phyloP scores from a whole-genome alignment of 2,797 vertebrate genomes.

The Coendou prehensilis region DNA sequence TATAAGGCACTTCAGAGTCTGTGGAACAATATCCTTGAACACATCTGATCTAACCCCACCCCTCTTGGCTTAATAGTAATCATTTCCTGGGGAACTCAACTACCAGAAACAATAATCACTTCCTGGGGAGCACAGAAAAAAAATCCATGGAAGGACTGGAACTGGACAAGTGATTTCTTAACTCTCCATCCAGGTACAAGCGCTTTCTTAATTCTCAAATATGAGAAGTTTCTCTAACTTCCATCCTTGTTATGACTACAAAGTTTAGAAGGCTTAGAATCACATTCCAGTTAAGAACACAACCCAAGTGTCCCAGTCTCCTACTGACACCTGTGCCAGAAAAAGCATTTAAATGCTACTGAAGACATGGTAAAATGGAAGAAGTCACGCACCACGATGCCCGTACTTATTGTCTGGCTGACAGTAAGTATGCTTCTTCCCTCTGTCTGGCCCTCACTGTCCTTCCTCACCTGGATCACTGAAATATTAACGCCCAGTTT shows the following conservation, averaged over 20 bases:
- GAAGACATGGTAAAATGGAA: neutral
- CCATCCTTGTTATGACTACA: neutral
- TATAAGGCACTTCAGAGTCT: neutral
- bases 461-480: neutral
- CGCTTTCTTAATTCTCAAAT: neutral
- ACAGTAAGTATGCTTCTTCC: fast-evolving
- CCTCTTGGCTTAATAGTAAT: neutral
- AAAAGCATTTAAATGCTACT: neutral
- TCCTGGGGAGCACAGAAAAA: neutral
- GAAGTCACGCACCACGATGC: neutral
- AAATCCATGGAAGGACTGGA: neutral
- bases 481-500: neutral
- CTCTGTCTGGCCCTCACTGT: neutral
- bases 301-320: neutral
- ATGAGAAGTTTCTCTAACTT: neutral
- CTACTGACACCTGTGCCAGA: neutral
- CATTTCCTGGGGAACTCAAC: neutral
- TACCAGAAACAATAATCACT: neutral
- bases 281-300: neutral
- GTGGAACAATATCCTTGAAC: neutral
- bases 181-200: neutral
- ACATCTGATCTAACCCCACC: neutral
- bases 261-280: conserved; percentile 12
- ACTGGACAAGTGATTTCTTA: neutral
- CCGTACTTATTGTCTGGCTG: neutral